phyloP scores from a whole-genome alignment of 1,140 invertebrate species.

The Ceratosolen solmsi region DNA sequence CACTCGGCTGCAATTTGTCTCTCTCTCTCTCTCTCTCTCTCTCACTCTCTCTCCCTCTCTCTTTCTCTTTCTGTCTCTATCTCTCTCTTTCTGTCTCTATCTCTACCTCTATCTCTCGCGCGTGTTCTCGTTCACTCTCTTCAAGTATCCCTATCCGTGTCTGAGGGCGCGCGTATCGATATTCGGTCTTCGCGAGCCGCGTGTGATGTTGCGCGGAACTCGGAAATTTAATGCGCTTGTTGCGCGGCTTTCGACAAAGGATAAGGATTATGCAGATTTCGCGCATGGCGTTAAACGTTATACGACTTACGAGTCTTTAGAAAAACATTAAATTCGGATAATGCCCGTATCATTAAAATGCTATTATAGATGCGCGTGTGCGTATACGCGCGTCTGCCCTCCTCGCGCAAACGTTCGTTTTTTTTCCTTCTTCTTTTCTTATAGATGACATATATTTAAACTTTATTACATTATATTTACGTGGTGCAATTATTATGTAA shows the following conservation, averaged over 20 bases:
- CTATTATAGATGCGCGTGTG: not conserved
- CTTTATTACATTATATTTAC: no score
- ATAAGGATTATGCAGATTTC: not conserved
- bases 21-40: no score
- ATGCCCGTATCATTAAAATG: constrained; percentile 17
- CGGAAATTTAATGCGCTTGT: constrained; percentile 12
- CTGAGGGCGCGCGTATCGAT: not conserved
- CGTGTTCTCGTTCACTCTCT: not conserved
- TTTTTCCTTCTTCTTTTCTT: no score
- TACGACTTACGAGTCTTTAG: not conserved
- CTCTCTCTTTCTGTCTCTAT: no score
- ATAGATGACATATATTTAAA: no score
- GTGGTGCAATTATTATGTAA: no score
- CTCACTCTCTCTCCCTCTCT: no score
- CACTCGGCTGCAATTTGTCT: constrained; percentile 8
- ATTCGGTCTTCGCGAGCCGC: not conserved
- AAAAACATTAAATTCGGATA: constrained; percentile 6
- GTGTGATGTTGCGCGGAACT: not conserved
- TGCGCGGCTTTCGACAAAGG: not conserved
- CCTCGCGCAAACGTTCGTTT: no score
- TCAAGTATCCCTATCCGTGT: not conserved
- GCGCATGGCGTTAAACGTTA: not conserved
- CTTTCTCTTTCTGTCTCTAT: no score
- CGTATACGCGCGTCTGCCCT: not conserved
- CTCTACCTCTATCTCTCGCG: no score